Evolutionary conservation across 2,797 vertebrate species (phyloP), one percentile per base, ranked within the genome.

Genomic region (Acanthornis magna): DNA sequence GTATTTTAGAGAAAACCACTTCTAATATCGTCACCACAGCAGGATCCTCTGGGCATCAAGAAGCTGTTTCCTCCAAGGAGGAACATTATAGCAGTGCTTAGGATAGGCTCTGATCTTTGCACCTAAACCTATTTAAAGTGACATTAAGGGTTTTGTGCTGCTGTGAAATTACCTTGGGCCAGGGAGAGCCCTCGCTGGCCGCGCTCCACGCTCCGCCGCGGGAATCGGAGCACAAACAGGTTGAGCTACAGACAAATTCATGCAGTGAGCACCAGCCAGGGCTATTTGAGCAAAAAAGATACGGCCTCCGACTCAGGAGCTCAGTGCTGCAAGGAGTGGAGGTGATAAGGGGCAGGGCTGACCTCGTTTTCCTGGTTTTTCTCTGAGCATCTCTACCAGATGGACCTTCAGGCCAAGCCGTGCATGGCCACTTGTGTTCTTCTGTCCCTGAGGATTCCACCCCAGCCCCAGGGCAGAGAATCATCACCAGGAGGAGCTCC

Each of bases 41-140:
- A 62, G 88, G 61, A 91, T 88, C 88, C 90, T 54, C 36, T 29
- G 75, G 88, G 60, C 68, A 76, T 95, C 83, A 82, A 80, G 91
- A 85, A 95, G 90, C 77, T 15, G 22, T 87, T 96, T 84, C 51
- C 85, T 88, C 83, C 77, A 40, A 76, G 89, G 89, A 88, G 77
- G 68, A 79, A 87, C 74, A 87, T 95, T 94, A 95, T 71, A 88
- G 62, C 77, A 87, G 57, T 48, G 77, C 94, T 95, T 93, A 94
- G 94, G 74, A 26, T 34, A 87, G 65, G 77, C 77, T 89, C 93
- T 95, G 90, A 93, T 95, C 94, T 96, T 95, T 65, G 94, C 89
- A 95, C 95, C 80, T 90, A 96, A 96, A 95, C 77, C 88, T 91
- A 85, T 96, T 95, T 96, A 47, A 77, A 93, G 88, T 36, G 90